Evolutionary conservation across 2,113 vertebrate genomes (phyloP).

Genomic region (Nothobranchius furzeri): DNA sequence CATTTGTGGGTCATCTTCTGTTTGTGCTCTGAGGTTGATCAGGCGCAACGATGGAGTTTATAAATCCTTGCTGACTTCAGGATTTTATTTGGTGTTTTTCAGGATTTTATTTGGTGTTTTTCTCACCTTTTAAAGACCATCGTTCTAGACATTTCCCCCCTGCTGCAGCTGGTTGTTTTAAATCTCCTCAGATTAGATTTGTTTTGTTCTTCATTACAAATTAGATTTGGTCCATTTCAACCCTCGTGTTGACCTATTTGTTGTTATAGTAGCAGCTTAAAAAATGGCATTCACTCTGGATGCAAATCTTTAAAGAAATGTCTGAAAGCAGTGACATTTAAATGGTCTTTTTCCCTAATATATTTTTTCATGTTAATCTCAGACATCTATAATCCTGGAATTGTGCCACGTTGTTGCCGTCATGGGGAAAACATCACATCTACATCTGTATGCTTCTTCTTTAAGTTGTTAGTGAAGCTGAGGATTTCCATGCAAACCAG

Average conservation of each 20-base stretch:
- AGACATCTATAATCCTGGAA: too few species aligned
- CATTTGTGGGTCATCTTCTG: conserved; percentile 22
- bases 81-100: background rate
- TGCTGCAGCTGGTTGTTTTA: conserved; percentile 20
- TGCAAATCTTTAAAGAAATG: background rate
- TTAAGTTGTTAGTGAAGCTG: conserved; percentile 32
- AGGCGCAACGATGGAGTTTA: conserved; percentile 27
- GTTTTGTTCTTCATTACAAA: conserved; percentile 1
- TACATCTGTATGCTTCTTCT: background rate
- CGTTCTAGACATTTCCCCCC: background rate
- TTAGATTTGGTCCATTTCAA: background rate
- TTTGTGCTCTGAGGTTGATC: conserved; percentile 33
- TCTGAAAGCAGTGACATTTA: too few species aligned
- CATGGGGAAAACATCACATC: too few species aligned
- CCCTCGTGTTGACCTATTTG: background rate
- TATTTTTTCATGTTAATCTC: too few species aligned
- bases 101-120: background rate
- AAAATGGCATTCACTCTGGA: background rate
- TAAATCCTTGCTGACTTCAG: background rate
- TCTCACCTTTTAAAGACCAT: too few species aligned
- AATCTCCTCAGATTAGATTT: conserved; percentile 1
- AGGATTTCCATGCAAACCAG: conserved; percentile 30
- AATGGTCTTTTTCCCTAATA: too few species aligned
- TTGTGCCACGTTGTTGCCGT: too few species aligned
- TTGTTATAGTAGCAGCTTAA: background rate